A percentile compares a stretch with the other conserved stretches of the same genome.
Conservation (phyloP, 2,888 invertebrate species). For the Melolontha melolontha region DNA sequence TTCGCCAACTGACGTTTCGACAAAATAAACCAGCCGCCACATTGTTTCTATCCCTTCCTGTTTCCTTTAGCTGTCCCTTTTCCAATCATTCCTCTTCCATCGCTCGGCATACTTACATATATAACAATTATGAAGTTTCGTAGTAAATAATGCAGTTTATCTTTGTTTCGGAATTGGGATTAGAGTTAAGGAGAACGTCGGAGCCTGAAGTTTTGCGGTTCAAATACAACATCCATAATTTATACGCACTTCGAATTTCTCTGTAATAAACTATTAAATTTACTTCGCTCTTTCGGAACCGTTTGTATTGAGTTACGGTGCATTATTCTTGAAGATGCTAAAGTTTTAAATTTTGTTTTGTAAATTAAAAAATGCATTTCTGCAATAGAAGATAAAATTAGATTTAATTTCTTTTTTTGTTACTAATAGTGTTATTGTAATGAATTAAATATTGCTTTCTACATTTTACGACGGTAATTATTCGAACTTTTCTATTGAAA, state of each 20-base stretch:
- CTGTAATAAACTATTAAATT: constrained; percentile 33
- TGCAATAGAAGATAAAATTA: too few relatives aligned
- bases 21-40: constrained; percentile 7
- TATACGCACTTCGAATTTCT: constrained; percentile 1
- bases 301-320: not conserved
- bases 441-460: too few relatives aligned
- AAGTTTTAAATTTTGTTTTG: too few relatives aligned
- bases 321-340: too few relatives aligned
- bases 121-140: constrained; percentile 46
- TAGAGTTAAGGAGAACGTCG: not conserved
- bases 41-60: constrained; percentile 17
- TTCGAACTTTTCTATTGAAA: too few relatives aligned
- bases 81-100: not conserved
- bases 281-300: constrained; percentile 9
- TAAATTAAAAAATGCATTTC: too few relatives aligned
- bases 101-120: constrained; percentile 31
- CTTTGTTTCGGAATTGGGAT: constrained; percentile 33
- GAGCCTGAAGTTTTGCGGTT: constrained; percentile 31
- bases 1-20: constrained; percentile 16
- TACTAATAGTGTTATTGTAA: too few relatives aligned
- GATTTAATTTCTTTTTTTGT: too few relatives aligned
- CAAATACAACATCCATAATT: constrained; percentile 15
- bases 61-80: not conserved
- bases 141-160: constrained; percentile 42
- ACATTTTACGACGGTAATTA: too few relatives aligned